These are phyloP conservation scores for Cyaniris semiargus DNA, from an alignment of 2,888 invertebrate genomes.

Conservation along the genomic window DNA sequence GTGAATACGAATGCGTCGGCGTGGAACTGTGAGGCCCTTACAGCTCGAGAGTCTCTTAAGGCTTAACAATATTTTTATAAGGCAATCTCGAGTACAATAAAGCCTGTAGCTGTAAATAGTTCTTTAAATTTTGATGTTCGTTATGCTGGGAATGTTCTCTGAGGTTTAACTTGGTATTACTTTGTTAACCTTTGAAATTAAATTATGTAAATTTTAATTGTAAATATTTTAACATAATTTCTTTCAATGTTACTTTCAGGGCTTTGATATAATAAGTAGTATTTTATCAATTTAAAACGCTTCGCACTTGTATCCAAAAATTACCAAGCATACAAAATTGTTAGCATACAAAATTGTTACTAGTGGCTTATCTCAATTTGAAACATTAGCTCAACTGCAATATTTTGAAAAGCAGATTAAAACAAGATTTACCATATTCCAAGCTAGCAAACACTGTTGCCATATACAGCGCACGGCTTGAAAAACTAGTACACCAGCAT, in stretches of 20 bases:
- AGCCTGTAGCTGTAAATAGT: constrained; percentile 39
- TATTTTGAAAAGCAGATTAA: background rate
- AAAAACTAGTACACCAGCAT: constrained; percentile 31
- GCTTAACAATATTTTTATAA: constrained; percentile 63
- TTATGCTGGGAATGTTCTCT: constrained; percentile 24
- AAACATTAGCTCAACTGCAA: background rate
- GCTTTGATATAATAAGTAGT: background rate
- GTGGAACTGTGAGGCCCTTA: constrained; percentile 54
- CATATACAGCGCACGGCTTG: constrained; percentile 25
- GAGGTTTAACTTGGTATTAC: background rate
- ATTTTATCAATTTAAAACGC: background rate
- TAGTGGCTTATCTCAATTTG: background rate
- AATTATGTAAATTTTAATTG: too few species aligned
- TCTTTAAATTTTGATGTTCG: constrained; percentile 32
- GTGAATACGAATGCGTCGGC: constrained; percentile 57
- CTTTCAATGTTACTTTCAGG: too few species aligned
- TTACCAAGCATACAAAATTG: background rate
- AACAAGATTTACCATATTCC: background rate
- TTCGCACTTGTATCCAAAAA: background rate
- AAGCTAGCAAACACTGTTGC: background rate
- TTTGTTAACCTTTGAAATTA: background rate
- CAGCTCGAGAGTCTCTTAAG: constrained; percentile 61
- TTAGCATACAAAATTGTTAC: background rate
- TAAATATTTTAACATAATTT: too few species aligned
- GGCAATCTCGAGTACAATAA: constrained; percentile 44